Conservation (phyloP, 2,888 invertebrate genomes). For the Arenicola marina region DNA sequence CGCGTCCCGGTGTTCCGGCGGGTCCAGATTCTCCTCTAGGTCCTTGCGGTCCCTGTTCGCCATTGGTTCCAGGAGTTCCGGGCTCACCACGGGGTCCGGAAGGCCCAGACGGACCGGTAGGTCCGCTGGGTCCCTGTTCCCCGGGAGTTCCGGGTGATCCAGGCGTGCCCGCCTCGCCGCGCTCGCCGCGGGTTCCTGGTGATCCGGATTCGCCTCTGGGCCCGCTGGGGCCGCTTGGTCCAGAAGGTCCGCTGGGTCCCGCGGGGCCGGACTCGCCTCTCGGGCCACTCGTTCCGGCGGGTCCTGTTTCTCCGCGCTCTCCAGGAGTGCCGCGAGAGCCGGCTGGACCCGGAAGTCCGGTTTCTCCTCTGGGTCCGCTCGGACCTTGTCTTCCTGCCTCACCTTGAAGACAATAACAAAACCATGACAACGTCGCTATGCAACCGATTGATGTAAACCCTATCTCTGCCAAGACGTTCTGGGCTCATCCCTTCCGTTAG, state of each 20-base stretch:
- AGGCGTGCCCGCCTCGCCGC: conserved; percentile 22
- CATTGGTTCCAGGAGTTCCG: conserved; percentile 14
- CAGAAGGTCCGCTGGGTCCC: conserved; percentile 26
- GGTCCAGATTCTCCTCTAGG: conserved; percentile 2
- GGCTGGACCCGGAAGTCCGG: conserved; percentile 63
- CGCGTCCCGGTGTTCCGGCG: conserved; percentile 12
- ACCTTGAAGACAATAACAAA: conserved; percentile 20
- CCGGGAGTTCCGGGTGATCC: conserved; percentile 22
- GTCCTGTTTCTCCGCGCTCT: conserved; percentile 9
- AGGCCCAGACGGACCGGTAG: conserved; percentile 25
- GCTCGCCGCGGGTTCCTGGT: conserved; percentile 17
- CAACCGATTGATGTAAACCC: too few species aligned
- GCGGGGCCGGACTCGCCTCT: conserved; percentile 21
- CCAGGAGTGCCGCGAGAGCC: conserved; percentile 3
- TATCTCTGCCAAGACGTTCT: too few species aligned
- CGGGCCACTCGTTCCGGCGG: conserved; percentile 10
- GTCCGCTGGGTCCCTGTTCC: conserved; percentile 22
- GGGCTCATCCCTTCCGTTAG: too few species aligned
- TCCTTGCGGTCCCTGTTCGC: conserved; percentile 9
- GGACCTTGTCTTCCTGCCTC: conserved; percentile 16
- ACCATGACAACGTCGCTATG: too few species aligned
- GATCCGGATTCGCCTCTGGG: conserved; percentile 13
- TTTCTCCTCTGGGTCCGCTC: conserved; percentile 11
- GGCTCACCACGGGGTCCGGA: conserved; percentile 25
- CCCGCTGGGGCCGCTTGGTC: conserved; percentile 19